Evolutionary conservation across 2,797 vertebrate species (phyloP), one percentile per base, ranked within the genome.

Genomic region (Eulemur coronatus): DNA sequence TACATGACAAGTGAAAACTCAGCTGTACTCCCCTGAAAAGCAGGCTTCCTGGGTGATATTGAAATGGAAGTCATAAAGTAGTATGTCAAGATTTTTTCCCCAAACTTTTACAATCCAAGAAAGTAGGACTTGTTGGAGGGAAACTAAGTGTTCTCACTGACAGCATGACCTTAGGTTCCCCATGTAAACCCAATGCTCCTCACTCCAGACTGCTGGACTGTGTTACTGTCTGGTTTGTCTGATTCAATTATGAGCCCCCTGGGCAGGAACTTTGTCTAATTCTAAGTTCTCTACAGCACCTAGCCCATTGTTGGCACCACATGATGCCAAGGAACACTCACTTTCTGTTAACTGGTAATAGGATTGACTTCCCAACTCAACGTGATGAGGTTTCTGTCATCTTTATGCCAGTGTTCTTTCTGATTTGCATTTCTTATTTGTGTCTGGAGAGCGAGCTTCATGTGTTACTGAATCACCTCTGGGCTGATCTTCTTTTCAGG

Each of bases 201-300:
- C 18, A 80, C 9, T 96, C 93, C 96, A 97, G 98, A 97, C 97
- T 89, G 70, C 97, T 97, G 97, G 96, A 97, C 76, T 70, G n/a
- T 80, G 84, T 78, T 94, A 73, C 67, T 46, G 97, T 98, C 97
- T 98, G 97, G 96, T 98, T 96, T 97, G 97, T 97, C 95, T 98
- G 91, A 97, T 97, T 96, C 93, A 78, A 96, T 98, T 97, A 96
- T 63, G 91, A 93, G 78, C 78, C 93, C 94, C 95, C 38, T 91
- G 94, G 96, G 95, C 95, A 96, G 97, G 76, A 96, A 91, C 80
- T 95, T 75, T 72, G 84, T 88, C 96, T 97, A 91, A 65, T 89
- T 96, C 94, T 93, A 43, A 89, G 80, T 97, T 97, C 93, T 93
- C 91, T 76, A 57, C 67, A 97, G 84, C 72, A 95, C 84, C 96